Conservation (phyloP, 2,113 vertebrate species). For the Anarhynchus alexandrinus region DNA sequence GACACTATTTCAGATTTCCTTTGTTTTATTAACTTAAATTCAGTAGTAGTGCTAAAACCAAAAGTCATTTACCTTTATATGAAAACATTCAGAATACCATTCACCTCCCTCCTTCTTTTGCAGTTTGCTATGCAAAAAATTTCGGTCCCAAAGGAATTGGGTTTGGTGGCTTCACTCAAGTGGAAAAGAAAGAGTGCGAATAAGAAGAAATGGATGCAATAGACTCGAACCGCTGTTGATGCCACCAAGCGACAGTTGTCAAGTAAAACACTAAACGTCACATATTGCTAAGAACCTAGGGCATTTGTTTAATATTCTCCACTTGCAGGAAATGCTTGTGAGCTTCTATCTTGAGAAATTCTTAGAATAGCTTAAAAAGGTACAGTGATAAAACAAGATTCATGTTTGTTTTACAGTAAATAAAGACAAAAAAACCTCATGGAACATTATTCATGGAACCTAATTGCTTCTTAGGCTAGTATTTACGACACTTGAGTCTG, state of each 20-base stretch:
- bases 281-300: background rate
- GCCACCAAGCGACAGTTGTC: background rate
- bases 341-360: background rate
- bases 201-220: conserved; percentile 11
- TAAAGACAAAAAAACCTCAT: background rate
- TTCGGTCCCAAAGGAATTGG: conserved; percentile 95
- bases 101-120: background rate
- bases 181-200: conserved; percentile 77
- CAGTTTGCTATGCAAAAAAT: conserved; percentile 96
- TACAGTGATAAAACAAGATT: background rate
- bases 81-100: background rate
- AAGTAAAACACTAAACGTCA: background rate
- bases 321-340: background rate
- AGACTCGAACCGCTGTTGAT: background rate
- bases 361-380: background rate
- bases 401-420: background rate
- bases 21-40: background rate
- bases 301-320: background rate
- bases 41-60: background rate
- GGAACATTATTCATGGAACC: background rate
- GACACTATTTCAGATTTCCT: background rate
- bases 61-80: background rate
- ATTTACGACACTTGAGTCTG: background rate
- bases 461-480: background rate
- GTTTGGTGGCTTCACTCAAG: conserved; percentile 88